A percentile compares a stretch with the other conserved stretches of the same genome.
Evolutionary conservation across 2,113 vertebrate genomes (phyloP).

Genomic region (Colossoma macropomum): DNA sequence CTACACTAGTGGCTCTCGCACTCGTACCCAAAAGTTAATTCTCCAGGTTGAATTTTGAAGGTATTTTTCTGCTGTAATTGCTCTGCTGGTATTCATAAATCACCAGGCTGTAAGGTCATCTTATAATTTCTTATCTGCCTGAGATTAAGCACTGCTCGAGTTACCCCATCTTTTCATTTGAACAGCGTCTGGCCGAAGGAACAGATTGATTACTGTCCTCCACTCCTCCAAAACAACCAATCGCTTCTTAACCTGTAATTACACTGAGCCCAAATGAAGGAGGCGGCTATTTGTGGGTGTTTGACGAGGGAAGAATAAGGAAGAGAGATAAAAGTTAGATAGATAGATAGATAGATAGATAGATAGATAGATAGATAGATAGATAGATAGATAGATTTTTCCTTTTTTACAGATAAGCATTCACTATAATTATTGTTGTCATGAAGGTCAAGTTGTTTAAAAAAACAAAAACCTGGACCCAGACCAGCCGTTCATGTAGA

Average conservation of each 20-base stretch:
- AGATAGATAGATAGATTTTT: no score
- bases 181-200: constrained; percentile 69
- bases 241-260: constrained; percentile 73
- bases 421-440: no score
- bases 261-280: constrained; percentile 54
- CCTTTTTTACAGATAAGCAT: no score
- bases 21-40: constrained; percentile 76
- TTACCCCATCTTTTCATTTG: constrained; percentile 74
- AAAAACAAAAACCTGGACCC: no score
- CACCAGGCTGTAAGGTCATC: constrained; percentile 80
- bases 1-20: constrained; percentile 38
- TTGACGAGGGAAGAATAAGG: background rate
- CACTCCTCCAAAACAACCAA: constrained; percentile 78
- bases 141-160: constrained; percentile 66
- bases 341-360: constrained; percentile 5
- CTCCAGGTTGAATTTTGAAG: constrained; percentile 78
- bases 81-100: constrained; percentile 78
- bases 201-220: constrained; percentile 76
- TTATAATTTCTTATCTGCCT: constrained; percentile 74
- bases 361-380: background rate
- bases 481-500: no score
- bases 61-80: constrained; percentile 79
- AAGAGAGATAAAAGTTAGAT: background rate
- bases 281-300: constrained; percentile 26
- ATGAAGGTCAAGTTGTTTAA: no score